A percentile compares a stretch with the other conserved stretches of the same genome.
phyloP scores from a whole-genome alignment of 2,888 invertebrate species.

The Hermodice carunculata region DNA sequence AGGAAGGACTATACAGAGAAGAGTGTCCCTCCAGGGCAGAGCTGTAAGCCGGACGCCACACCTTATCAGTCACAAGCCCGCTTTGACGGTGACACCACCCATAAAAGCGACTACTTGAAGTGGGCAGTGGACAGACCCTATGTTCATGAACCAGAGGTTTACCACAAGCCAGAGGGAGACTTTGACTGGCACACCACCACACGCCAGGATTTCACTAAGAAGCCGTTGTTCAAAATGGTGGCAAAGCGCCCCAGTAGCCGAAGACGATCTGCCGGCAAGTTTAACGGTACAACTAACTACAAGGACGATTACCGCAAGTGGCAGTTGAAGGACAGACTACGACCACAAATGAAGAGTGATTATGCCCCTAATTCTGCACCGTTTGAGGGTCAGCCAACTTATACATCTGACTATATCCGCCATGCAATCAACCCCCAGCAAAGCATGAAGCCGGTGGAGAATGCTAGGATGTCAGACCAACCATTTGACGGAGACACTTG shows the following conservation, averaged over 20 bases:
- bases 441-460: slow-evolving; percentile 62
- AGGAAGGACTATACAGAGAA: slow-evolving; percentile 53
- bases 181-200: slow-evolving; percentile 65
- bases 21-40: slow-evolving; percentile 43
- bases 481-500: slow-evolving; percentile 66
- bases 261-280: slow-evolving; percentile 28
- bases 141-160: slow-evolving; percentile 55
- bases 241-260: slow-evolving; percentile 24
- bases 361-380: slow-evolving; percentile 64
- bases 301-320: slow-evolving; percentile 49
- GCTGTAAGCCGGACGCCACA: slow-evolving; percentile 62
- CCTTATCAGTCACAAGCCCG: slow-evolving; percentile 65
- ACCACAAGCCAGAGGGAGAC: slow-evolving; percentile 60
- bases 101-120: slow-evolving; percentile 39
- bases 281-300: slow-evolving; percentile 50
- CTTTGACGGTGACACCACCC: slow-evolving; percentile 66
- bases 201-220: slow-evolving; percentile 51
- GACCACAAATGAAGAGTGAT: slow-evolving; percentile 47
- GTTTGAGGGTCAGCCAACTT: slow-evolving; percentile 66
- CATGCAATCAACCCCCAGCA: slow-evolving; percentile 52
- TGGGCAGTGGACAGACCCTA: slow-evolving; percentile 52
- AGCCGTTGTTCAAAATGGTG: slow-evolving; percentile 50
- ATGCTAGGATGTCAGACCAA: slow-evolving; percentile 53
- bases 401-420: slow-evolving; percentile 60
- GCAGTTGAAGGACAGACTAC: slow-evolving; percentile 44